Evolutionary conservation across 2,113 vertebrate species (phyloP).

Genomic region (Barnardius zonarius): DNA sequence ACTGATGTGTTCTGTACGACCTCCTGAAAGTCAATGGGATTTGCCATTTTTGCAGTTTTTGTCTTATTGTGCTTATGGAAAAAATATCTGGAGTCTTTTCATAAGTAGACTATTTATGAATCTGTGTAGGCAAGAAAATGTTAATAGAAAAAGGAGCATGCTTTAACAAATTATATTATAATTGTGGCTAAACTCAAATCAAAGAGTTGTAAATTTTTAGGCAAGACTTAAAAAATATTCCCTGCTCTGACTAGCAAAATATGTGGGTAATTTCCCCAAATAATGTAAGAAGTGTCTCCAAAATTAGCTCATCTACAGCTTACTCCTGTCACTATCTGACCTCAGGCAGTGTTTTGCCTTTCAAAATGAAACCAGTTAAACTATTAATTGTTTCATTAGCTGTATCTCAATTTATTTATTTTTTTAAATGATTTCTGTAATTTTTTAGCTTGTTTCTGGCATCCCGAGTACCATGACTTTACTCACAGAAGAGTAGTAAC

Average conservation of each 20-base stretch:
- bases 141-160: background rate
- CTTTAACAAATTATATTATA: constrained; percentile 1
- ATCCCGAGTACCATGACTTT: background rate
- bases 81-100: background rate
- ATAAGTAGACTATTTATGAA: constrained; percentile 21
- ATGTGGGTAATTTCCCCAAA: background rate
- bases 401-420: background rate
- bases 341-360: background rate
- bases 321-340: background rate
- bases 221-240: constrained; percentile 19
- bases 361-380: background rate
- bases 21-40: background rate
- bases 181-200: constrained; percentile 10
- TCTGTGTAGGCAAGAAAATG: constrained; percentile 26
- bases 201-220: constrained; percentile 44
- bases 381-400: background rate
- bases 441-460: background rate
- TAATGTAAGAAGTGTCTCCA: background rate
- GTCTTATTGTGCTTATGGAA: background rate
- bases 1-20: background rate
- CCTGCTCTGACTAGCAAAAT: background rate
- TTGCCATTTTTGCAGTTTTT: background rate
- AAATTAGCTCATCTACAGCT: background rate
- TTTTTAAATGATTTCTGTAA: background rate
- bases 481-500: background rate